phyloP scores from a whole-genome alignment of 2,113 vertebrate genomes.

The Balaeniceps rex region DNA sequence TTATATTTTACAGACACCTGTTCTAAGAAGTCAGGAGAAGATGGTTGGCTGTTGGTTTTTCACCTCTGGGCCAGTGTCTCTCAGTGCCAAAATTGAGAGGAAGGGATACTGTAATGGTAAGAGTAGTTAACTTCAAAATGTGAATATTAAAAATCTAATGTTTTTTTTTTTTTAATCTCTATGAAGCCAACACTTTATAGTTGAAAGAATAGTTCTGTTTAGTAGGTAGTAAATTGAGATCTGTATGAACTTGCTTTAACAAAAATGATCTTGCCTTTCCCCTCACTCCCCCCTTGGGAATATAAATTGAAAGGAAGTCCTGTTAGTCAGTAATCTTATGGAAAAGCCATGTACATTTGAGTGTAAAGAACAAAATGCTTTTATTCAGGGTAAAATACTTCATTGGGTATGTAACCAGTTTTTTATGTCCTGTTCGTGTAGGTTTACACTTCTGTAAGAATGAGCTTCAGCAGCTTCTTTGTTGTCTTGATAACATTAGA shows the following conservation, averaged over 20 bases:
- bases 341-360: neutral
- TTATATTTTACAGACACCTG: conserved; percentile 71
- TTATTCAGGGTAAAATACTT: neutral
- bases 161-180: neutral
- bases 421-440: neutral
- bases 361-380: neutral
- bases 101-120: conserved; percentile 86
- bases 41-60: conserved; percentile 85
- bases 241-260: neutral
- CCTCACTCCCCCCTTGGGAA: neutral
- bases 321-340: neutral
- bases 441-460: neutral
- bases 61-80: conserved; percentile 81
- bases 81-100: conserved; percentile 84
- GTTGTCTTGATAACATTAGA: neutral
- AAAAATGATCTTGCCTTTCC: neutral
- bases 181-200: neutral
- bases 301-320: neutral
- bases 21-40: conserved; percentile 79
- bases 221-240: neutral
- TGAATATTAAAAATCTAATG: neutral
- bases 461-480: neutral
- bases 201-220: neutral
- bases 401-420: neutral
- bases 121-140: neutral